Evolutionary conservation across 2,113 vertebrate species (phyloP).

Genomic region (Corythoichthys intestinalis): DNA sequence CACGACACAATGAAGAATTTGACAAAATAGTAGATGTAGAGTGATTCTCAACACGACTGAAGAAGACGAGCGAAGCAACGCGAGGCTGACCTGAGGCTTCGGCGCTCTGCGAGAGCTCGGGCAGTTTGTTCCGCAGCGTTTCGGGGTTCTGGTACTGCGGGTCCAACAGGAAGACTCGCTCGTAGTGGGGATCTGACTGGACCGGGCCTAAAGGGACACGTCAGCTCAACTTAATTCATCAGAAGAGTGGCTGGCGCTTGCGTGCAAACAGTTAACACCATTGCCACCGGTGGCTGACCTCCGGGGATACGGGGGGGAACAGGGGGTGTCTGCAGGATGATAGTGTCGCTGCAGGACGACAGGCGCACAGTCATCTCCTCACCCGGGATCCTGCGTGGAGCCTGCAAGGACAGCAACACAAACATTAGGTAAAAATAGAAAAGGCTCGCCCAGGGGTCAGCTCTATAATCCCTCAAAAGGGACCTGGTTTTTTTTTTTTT

Average conservation of each 20-base stretch:
- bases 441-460: too few species aligned
- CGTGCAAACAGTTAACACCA: neutral
- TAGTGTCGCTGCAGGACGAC: constrained; percentile 85
- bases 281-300: constrained; percentile 28
- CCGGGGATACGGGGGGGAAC: constrained; percentile 64
- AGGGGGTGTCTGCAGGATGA: constrained; percentile 78
- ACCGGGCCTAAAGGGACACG: constrained; percentile 16
- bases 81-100: constrained; percentile 81
- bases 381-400: constrained; percentile 83
- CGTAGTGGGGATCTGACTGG: constrained; percentile 80
- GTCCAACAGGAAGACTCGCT: constrained; percentile 85
- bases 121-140: constrained; percentile 79
- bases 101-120: constrained; percentile 84
- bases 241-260: neutral
- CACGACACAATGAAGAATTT: too few species aligned
- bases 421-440: neutral
- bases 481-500: too few species aligned
- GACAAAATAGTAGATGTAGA: neutral
- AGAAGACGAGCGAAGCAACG: neutral
- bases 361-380: constrained; percentile 84
- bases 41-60: neutral
- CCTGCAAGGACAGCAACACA: constrained; percentile 54
- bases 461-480: too few species aligned
- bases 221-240: neutral
- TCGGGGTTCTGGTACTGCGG: constrained; percentile 84